Base-by-base conservation (phyloP, 2,888 invertebrate species). In the Atethmia centrago region DNA sequence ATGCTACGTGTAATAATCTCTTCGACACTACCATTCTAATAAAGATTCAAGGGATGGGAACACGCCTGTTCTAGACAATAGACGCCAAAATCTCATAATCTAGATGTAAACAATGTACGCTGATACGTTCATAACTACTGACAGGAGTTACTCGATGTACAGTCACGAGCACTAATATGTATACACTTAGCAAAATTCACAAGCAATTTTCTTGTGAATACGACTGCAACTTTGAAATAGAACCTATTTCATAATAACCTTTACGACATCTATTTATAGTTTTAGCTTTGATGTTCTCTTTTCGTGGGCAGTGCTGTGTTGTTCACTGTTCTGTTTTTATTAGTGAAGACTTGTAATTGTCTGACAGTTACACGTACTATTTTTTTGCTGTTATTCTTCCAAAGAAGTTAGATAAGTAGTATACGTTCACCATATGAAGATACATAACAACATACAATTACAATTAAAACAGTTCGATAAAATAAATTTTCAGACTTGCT, bases 1-100 rank as follows among this genome's bases (percentile, higher is more conserved):
- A 74, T 21, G 9, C 49, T 40, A 51, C 69, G 25, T 69, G 53
- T 58, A 74, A 56, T 77, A 71, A 71, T 83, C 71, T 74, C 66
- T 71, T 79, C 65, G 47, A 76, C 66, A 71, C 69, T 63, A 72
- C 64, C 85, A 81, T 79, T 85, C 66, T 79, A 77, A 71, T 71
- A 79, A 55, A 68, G 49, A 79, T 76, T 86, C 85, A 86, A 85
- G 85, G 85, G 86, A 79, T 86, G 85, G 65, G 85, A 86, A 86
- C 42, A 72, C 16, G 68, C 51, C 71, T 58, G 62, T 63, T 21
- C 25, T 53, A 75, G 65, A 86, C 85, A 86, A 86, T 86, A 66
- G 81, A 61, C 19, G 25, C 64, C 71, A 76, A 83, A 84, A 86
- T 85, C 76, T 79, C 68, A 63, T 77, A 83, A 80, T 79, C 81